phyloP scores from a whole-genome alignment of 35 echinoderm and acorn worm species.

The Patiria miniata region DNA sequence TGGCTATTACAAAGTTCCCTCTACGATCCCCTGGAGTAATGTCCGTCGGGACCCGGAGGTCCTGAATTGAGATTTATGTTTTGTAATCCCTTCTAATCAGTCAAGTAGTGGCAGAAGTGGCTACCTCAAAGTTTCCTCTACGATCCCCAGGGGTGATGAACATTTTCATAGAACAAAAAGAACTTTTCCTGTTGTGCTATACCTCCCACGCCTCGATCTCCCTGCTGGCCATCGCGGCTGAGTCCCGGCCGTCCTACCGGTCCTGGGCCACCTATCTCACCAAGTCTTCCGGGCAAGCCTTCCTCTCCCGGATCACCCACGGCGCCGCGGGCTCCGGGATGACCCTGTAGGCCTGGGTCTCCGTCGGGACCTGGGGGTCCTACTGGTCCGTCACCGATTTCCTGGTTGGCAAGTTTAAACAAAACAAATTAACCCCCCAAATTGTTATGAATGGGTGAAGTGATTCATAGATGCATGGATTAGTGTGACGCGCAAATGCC shows the following conservation, averaged over 20 bases:
- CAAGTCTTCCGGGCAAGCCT: constrained; percentile 57
- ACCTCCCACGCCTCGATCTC: constrained; percentile 62
- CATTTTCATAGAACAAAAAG: too few species aligned
- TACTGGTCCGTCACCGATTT: not conserved
- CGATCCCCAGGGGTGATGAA: too few species aligned
- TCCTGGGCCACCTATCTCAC: constrained; percentile 37
- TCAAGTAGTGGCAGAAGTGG: too few species aligned
- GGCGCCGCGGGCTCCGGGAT: constrained; percentile 45
- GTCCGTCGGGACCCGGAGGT: too few species aligned
- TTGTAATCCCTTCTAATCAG: too few species aligned
- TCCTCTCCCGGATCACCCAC: constrained; percentile 53
- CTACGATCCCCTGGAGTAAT: too few species aligned
- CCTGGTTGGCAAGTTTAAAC: not conserved
- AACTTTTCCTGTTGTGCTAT: not conserved
- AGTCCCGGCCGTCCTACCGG: not conserved
- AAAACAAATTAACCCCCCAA: not conserved
- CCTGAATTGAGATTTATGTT: too few species aligned
- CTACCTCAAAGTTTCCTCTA: too few species aligned
- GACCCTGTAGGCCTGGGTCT: constrained; percentile 44
- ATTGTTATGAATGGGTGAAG: not conserved
- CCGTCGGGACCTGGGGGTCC: constrained; percentile 45
- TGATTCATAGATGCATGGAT: not conserved
- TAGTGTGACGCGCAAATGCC: not conserved
- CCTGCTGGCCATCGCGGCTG: constrained; percentile 52
- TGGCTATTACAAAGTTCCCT: too few species aligned